Evolutionary conservation across 2,113 vertebrate species (phyloP), one percentile per base, ranked within the genome.

Genomic region (Heliornis fulica): DNA sequence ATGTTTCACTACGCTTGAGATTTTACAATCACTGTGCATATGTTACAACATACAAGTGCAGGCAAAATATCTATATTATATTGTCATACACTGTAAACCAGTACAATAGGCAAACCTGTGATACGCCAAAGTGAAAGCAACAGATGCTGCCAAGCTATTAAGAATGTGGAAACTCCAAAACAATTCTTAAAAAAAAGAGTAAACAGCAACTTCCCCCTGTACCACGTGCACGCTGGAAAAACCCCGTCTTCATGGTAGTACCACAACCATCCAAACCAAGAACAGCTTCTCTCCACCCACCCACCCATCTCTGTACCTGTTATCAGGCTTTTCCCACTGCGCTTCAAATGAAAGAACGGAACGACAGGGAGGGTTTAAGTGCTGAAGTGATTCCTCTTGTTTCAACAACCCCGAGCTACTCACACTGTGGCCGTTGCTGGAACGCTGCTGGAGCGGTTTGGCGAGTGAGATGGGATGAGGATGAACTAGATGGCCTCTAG

Each of bases 91-190:
- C 75, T 96, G 97, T 97, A 98, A 98, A 98, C 97, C 94, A 95
- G 94, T 95, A 97, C 96, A 97, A 93, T 91, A 97, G 97, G 97
- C 98, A 98, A 98, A 98, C 93, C 87, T 15, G 96, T 98, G 97
- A 94, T 88, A 95, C 72, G 26, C 90, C 83, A 72, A 89, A 95
- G 81, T 95, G 97, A 97, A 96, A 98, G 92, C 80, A 97, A 97
- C 90, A 83, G 84, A 96, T 36, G 96, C 84, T 91, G 95, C 94
- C 94, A 92, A 95, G 93, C 97, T 92, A 93, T 4, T 69, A 93
- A 96, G 88, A 92, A 90, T 10, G 89, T 97, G 91, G 94, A 95
- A 95, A 97, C 31, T 77, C 50, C n/a, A n/a, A 93, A 97, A 94
- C 53, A 71, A 46, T 31, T 51, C 81, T 45, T 1, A 54, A 7